Evolutionary conservation across 2,888 invertebrate genomes (phyloP).

Genomic region (Leucophenga maculata): DNA sequence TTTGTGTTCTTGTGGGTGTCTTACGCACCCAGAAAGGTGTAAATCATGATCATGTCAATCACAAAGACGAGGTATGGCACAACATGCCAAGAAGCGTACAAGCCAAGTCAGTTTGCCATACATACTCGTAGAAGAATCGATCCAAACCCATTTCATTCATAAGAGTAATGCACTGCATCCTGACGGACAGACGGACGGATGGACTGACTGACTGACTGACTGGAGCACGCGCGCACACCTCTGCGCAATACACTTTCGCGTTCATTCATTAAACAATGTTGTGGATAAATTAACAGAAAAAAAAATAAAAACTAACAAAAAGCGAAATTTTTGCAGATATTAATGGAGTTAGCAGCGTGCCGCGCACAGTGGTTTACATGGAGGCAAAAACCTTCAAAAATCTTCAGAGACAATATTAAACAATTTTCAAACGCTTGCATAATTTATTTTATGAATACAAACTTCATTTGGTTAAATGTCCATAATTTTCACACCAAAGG

Average conservation of each 20-base stretch:
- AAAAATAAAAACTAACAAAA: not conserved
- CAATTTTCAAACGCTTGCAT: too few relatives aligned
- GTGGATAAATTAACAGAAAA: not conserved
- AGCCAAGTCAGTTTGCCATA: not conserved
- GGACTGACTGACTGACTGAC: not conserved
- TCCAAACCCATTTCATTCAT: conserved; percentile 28
- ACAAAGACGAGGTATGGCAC: conserved; percentile 30
- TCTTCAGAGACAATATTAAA: too few relatives aligned
- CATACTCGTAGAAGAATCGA: conserved; percentile 10
- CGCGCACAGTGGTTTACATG: not conserved
- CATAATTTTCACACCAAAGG: too few relatives aligned
- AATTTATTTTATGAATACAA: too few relatives aligned
- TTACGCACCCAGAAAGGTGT: conserved; percentile 69
- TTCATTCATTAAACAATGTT: conserved; percentile 43
- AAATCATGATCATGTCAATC: conserved; percentile 72
- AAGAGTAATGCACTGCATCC: not conserved
- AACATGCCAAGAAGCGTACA: conserved; percentile 16
- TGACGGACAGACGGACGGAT: not conserved
- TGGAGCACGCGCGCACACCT: conserved; percentile 34
- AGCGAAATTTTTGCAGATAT: conserved; percentile 8
- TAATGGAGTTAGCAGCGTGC: not conserved
- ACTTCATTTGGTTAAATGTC: too few relatives aligned
- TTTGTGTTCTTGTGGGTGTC: conserved; percentile 36
- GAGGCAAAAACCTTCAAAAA: too few relatives aligned
- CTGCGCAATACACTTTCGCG: conserved; percentile 31